Evolutionary conservation across 2,797 vertebrate genomes (phyloP).

Genomic region (Nasua narica): DNA sequence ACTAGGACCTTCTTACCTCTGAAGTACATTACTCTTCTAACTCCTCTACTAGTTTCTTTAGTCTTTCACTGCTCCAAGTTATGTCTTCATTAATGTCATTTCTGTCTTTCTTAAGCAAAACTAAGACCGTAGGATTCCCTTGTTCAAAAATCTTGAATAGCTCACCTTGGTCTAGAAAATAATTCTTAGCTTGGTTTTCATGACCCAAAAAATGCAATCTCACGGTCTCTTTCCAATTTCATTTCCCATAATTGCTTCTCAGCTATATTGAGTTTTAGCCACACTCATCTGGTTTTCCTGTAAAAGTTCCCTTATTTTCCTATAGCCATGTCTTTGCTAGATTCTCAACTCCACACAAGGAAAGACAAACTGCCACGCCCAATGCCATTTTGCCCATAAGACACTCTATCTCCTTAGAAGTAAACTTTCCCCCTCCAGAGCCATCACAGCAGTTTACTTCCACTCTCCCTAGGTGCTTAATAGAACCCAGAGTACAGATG

Average conservation of each 20-base stretch:
- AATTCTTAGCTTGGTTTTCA: slow-evolving; percentile 8
- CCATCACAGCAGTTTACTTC: not conserved
- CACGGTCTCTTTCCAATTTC: not conserved
- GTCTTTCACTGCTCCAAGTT: not conserved
- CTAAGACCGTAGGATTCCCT: not conserved
- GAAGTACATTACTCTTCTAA: not conserved
- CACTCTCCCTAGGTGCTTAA: not conserved
- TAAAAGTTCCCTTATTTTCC: not conserved
- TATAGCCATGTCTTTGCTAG: not conserved
- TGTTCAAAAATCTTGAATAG: not conserved
- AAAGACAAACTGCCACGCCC: not conserved
- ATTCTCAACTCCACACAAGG: not conserved
- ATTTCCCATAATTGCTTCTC: not conserved
- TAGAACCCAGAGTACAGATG: not conserved
- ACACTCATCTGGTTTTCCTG: not conserved
- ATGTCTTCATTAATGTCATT: not conserved
- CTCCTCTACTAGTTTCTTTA: not conserved
- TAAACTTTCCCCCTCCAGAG: not conserved
- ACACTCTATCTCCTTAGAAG: not conserved
- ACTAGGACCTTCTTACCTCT: not conserved
- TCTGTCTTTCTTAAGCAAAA: not conserved
- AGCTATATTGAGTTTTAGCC: not conserved
- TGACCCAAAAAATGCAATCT: not conserved
- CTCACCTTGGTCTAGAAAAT: not conserved
- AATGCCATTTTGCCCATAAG: not conserved